Evolutionary conservation across 2,888 invertebrate genomes (phyloP).

Genomic region (Linyphia triangularis): DNA sequence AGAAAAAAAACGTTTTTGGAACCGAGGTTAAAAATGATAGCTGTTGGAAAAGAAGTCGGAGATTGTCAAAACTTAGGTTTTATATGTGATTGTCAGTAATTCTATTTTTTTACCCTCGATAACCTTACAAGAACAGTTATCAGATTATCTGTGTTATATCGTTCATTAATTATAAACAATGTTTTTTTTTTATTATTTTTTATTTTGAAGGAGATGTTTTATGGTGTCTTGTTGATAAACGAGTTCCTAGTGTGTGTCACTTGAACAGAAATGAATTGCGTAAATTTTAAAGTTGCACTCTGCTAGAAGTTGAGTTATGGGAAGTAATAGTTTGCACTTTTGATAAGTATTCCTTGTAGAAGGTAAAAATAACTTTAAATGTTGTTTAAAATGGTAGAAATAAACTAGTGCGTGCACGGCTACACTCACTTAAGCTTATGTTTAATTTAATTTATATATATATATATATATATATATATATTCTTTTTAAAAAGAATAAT

Average conservation of each 20-base stretch:
- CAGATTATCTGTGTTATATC: background rate
- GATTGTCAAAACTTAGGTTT: background rate
- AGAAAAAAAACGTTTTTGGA: background rate
- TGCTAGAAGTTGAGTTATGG: too few species aligned
- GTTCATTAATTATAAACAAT: background rate
- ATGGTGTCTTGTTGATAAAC: background rate
- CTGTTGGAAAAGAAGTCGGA: background rate
- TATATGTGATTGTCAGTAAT: background rate
- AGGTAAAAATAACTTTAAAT: too few species aligned
- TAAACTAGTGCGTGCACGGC: too few species aligned
- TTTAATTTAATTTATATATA: too few species aligned
- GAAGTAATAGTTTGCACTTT: too few species aligned
- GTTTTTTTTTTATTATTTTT: background rate
- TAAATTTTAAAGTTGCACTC: too few species aligned
- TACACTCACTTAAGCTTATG: too few species aligned
- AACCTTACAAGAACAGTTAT: background rate
- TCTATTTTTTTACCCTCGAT: background rate
- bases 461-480: too few species aligned
- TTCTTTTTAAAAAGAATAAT: too few species aligned
- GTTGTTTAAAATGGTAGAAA: too few species aligned
- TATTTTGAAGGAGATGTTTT: background rate
- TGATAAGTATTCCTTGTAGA: too few species aligned
- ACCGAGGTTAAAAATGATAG: background rate
- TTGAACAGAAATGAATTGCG: background rate
- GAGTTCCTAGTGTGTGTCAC: background rate